Base-by-base conservation (phyloP, 2,113 vertebrate species). In the Actenoides lindsayi region DNA sequence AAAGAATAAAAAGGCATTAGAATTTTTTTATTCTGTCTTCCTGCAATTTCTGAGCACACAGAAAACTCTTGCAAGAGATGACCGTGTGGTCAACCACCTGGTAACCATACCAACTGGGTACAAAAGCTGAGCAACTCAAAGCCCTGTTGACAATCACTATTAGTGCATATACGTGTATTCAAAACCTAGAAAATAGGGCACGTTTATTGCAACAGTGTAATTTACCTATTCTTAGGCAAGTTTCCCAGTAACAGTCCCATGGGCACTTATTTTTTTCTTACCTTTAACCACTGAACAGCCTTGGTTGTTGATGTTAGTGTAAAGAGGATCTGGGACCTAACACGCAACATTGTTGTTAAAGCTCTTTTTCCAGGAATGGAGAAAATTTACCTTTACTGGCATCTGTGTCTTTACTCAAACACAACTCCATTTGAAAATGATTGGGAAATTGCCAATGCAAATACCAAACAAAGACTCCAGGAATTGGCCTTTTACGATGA, bases 371-470 rank as follows among this genome's bases (percentile, higher is more conserved):
- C 76, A 83, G 54, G 63, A 88, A 69, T 28, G 33, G 82, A 93
- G 81, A n/a, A 71, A 35, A 51, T 60, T 85, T 79, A 94, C 88
- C 41, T 88, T 94, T 97, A 41, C 70, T 89, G 65, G 70, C 86
- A 89, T 50, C 59, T 21, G 1, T 11, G 10, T 27, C 94, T 90
- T 85, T 56, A 54, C 77, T 90, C 41, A 77, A 90, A 46, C 21
- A 56, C 39, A 91, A 50, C 23, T 86, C 19, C 23, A 33, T 64
- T 77, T 77, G 83, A 94, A 95, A 96, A 91, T n/a, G 41, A 82
- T 35, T 93, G 93, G 93, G 90, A 90, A 87, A 69, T 56, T 89
- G 83, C 86, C 91, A 92, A 76, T 68, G 48, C 42, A 96, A 93
- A 95, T 81, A 88, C 48, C 37, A 95, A 91, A 83, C 79, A 90